Base-by-base conservation (phyloP, 23 tunicate species). In the Trididemnum clinides region DNA sequence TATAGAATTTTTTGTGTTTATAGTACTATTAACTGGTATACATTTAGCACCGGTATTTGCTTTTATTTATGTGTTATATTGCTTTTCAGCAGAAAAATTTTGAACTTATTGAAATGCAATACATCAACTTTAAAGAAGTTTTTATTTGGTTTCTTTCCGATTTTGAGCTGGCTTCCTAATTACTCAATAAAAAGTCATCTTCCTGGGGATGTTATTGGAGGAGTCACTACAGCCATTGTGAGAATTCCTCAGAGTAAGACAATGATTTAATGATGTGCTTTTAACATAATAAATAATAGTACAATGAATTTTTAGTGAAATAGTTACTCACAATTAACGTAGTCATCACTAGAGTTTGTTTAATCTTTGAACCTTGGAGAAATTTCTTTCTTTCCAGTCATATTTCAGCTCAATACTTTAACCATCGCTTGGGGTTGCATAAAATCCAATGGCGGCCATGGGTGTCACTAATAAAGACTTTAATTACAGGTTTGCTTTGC, bases 181-280 rank as follows among this genome's bases (percentile, higher is more conserved):
- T 93, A 93, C 37, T 31, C 82, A 0, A 10, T 88, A 18, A 83
- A 49, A 44, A 49, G 87, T 0, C 84, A 87, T 71, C 34, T 91
- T 15, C 77, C 86, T 38, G 99, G 99, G 0, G 99, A 96, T 64
- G 2, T 96, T 1, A 88, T 96, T 28, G 88, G 98, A 0, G 99
- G 97, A 25, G 28, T 91, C 20, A 96, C 99, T 0, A 89, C 92
- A 23, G 97, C 99, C 6, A 79, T 91, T 72, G 92, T 96, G 0
- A 78, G 99, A 76, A 87, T 96, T 23, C 99, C 99, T 33, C 99
- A 96, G 79, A 89, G 94, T 89, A 83, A 64, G 88, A 12, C 6
- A 21, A 44, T 7, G 12, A 44, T 44, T 10, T 15, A 7, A 44
- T 44, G 15, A 15, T 44, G 10, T 44, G 15, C 15, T 44, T 44